Evolutionary conservation across 2,888 invertebrate species (phyloP).

Genomic region (Phengaris alcon): DNA sequence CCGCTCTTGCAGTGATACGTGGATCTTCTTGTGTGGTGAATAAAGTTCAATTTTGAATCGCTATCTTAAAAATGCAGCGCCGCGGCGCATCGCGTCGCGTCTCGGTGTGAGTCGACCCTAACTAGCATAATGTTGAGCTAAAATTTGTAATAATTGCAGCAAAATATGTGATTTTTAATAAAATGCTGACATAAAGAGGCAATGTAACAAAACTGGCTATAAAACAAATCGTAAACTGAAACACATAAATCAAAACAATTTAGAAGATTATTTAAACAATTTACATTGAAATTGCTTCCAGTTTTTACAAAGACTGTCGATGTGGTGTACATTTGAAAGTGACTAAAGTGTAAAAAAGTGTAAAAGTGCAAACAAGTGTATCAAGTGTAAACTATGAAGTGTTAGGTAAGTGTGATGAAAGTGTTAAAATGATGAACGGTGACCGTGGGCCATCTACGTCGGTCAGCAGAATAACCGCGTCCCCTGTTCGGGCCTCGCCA

Average conservation of each 20-base stretch:
- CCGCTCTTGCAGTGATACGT: no score
- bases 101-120: no score
- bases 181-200: not conserved
- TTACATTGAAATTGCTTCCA: not conserved
- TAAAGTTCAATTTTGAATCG: no score
- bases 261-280: not conserved
- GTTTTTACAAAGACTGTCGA: not conserved
- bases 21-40: no score
- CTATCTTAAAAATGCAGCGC: no score
- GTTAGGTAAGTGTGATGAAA: slow-evolving; percentile 26
- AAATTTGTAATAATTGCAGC: not conserved
- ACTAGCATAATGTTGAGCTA: not conserved
- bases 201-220: not conserved
- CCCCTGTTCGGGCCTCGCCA: slow-evolving; percentile 63
- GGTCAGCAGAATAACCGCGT: slow-evolving; percentile 48
- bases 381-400: not conserved
- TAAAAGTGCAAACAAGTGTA: not conserved
- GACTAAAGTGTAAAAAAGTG: not conserved
- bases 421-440: slow-evolving; percentile 63
- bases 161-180: not conserved
- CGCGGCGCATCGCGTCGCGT: no score
- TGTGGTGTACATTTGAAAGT: not conserved
- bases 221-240: not conserved
- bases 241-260: not conserved
- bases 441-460: slow-evolving; percentile 64